These are phyloP conservation scores for Chromoteleia sp. DNA, from an alignment of 2,888 invertebrate species.

Conservation along the genomic window DNA sequence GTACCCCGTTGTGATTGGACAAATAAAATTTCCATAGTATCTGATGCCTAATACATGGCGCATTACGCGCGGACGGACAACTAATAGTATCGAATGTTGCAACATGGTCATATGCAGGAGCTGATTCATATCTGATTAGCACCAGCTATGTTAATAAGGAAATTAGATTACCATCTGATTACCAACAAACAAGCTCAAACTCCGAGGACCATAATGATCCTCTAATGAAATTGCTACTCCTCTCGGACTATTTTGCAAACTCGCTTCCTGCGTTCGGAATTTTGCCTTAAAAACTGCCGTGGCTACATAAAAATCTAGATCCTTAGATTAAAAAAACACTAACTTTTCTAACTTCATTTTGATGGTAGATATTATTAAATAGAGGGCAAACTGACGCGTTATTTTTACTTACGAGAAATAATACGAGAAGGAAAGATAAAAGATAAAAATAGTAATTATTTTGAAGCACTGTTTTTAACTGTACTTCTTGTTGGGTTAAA, in stretches of 20 bases:
- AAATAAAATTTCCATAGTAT: conserved; percentile 40
- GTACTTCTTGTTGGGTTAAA: too few relatives aligned
- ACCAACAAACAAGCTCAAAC: conserved; percentile 56
- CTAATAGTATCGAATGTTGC: conserved; percentile 49
- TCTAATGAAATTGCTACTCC: conserved; percentile 59
- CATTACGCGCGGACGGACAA: conserved; percentile 29
- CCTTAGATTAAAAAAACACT: conserved; percentile 7
- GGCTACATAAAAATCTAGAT: conserved; percentile 25
- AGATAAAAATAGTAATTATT: not conserved
- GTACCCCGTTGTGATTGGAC: not conserved
- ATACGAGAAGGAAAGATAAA: not conserved
- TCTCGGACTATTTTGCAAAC: conserved; percentile 36
- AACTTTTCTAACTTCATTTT: conserved; percentile 50
- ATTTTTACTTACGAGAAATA: conserved; percentile 3
- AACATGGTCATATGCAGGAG: conserved; percentile 35
- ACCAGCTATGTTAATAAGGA: conserved; percentile 61
- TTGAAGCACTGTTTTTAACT: too few relatives aligned
- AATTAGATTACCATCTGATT: conserved; percentile 64
- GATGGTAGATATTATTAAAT: conserved; percentile 26
- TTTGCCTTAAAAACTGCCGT: conserved; percentile 22
- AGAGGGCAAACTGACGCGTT: conserved; percentile 20
- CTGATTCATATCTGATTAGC: conserved; percentile 65
- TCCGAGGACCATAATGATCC: conserved; percentile 49
- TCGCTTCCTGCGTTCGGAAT: conserved; percentile 34
- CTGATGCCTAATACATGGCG: conserved; percentile 9